Conservation (phyloP, 2,113 vertebrate genomes). For the Carassius auratus region DNA sequence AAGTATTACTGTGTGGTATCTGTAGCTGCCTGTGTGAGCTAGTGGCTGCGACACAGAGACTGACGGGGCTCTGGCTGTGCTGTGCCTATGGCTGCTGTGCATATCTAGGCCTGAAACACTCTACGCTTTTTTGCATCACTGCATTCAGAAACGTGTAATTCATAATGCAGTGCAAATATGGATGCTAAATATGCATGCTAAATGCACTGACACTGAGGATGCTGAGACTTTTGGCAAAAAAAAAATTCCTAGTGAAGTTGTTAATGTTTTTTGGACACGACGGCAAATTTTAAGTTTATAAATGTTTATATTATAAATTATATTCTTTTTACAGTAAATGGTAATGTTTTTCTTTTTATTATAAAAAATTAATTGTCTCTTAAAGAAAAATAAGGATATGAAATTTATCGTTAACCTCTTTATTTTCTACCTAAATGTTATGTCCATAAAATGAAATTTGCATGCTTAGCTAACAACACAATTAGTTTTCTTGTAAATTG, state of each 20-base stretch:
- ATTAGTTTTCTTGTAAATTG: not conserved
- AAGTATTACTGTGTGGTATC: slow-evolving; percentile 47
- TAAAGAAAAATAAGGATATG: not conserved
- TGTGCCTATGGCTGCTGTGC: slow-evolving; percentile 36
- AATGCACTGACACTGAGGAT: not conserved
- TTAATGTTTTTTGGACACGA: not conserved
- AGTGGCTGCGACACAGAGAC: slow-evolving; percentile 2
- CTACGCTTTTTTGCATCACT: not conserved
- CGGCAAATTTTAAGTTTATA: not conserved
- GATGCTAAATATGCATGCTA: not conserved
- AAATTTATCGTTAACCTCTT: not conserved
- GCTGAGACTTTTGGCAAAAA: not conserved
- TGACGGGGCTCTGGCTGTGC: not conserved
- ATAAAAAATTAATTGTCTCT: too few relatives aligned
- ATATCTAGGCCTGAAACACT: not conserved
- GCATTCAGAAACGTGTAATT: not conserved
- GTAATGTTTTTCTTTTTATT: not conserved
- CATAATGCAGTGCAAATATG: not conserved
- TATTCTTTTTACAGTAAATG: not conserved
- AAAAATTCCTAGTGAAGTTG: not conserved
- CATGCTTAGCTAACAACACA: not conserved
- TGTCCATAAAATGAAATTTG: not conserved
- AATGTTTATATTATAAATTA: not conserved
- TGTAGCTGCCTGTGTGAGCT: slow-evolving; percentile 45
- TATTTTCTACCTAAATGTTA: not conserved